A percentile compares a stretch with the other conserved stretches of the same genome.
Conservation (phyloP, 2,797 vertebrate genomes). For the Melanogrammus aeglefinus region DNA sequence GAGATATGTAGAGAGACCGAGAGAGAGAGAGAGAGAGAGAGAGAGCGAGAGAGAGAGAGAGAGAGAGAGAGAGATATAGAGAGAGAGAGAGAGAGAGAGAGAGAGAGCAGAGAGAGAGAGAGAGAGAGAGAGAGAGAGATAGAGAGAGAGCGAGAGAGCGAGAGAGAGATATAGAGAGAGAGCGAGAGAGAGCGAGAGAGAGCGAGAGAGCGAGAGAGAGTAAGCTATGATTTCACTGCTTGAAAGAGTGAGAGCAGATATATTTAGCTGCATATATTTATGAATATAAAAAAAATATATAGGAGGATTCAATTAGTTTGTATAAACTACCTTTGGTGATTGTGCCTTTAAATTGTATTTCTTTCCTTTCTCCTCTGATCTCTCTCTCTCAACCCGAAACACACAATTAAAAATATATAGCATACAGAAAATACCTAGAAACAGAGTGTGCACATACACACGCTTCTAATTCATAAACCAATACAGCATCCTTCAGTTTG, state of each 20-base stretch:
- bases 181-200: conserved; percentile 9
- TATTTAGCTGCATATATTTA: too few species aligned
- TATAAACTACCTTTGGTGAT: conserved; percentile 66
- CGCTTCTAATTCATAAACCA: conserved; percentile 25
- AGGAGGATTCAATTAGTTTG: conserved; percentile 70
- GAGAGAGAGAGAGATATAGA: too few species aligned
- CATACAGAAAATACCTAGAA: conserved; percentile 7
- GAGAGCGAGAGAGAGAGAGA: neutral
- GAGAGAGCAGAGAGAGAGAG: neutral
- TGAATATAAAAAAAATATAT: neutral
- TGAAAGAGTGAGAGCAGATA: conserved; percentile 31
- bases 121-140: conserved; percentile 3
- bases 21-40: conserved; percentile 6
- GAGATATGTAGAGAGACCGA: conserved; percentile 1
- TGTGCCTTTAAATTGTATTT: conserved; percentile 52
- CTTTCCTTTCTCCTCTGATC: neutral
- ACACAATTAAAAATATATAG: too few species aligned
- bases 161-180: neutral
- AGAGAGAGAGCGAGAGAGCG: conserved; percentile 5
- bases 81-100: neutral
- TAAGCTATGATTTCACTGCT: conserved; percentile 41
- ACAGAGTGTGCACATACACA: conserved; percentile 16
- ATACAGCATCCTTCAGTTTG: neutral
- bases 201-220: conserved; percentile 22
- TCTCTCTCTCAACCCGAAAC: too few species aligned